Percentiles rank a stretch among this genome's conserved stretches.
Conservation (phyloP, 2,888 invertebrate genomes). For the Hirtodrosophila trivittata region DNA sequence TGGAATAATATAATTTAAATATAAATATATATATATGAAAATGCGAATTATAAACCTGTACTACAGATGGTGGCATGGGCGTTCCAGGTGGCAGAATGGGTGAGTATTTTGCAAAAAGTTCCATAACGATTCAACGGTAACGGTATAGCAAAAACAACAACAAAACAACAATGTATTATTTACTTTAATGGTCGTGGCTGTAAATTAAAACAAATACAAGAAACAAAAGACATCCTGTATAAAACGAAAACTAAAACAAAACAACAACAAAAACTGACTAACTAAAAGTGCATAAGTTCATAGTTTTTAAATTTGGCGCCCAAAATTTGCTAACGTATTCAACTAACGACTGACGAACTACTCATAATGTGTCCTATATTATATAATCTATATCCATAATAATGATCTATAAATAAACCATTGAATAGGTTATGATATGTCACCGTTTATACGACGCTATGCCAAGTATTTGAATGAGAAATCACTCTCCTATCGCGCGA, state of each 20-base stretch:
- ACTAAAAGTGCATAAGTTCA: slow-evolving; percentile 13
- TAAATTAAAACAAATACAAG: slow-evolving; percentile 24
- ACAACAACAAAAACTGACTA: slow-evolving; percentile 41
- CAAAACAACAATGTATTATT: slow-evolving; percentile 6
- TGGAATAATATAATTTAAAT: slow-evolving; percentile 29
- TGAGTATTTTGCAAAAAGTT: slow-evolving; percentile 73
- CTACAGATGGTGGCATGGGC: slow-evolving; percentile 82
- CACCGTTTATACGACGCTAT: slow-evolving; percentile 98
- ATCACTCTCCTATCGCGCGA: slow-evolving; percentile 98
- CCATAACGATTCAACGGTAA: slow-evolving; percentile 36
- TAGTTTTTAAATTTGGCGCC: slow-evolving; percentile 44
- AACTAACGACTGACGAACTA: slow-evolving; percentile 16
- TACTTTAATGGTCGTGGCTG: slow-evolving; percentile 30
- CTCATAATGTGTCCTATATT: slow-evolving; percentile 28
- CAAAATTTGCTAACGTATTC: slow-evolving; percentile 29
- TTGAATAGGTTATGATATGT: slow-evolving; percentile 97
- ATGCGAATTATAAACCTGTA: slow-evolving; percentile 65
- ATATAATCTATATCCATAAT: slow-evolving; percentile 4
- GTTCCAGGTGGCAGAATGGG: slow-evolving; percentile 83
- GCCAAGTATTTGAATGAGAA: slow-evolving; percentile 99
- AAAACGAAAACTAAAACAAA: no score
- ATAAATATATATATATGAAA: slow-evolving; percentile 33
- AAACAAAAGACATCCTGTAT: slow-evolving; percentile 1
- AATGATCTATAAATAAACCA: slow-evolving; percentile 18
- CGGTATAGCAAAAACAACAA: slow-evolving; percentile 14